A percentile compares a stretch with the other conserved stretches of the same genome.
These are phyloP conservation scores for Meteorus sp. DNA, from an alignment of 1,140 invertebrate species.

Conservation along the genomic window DNA sequence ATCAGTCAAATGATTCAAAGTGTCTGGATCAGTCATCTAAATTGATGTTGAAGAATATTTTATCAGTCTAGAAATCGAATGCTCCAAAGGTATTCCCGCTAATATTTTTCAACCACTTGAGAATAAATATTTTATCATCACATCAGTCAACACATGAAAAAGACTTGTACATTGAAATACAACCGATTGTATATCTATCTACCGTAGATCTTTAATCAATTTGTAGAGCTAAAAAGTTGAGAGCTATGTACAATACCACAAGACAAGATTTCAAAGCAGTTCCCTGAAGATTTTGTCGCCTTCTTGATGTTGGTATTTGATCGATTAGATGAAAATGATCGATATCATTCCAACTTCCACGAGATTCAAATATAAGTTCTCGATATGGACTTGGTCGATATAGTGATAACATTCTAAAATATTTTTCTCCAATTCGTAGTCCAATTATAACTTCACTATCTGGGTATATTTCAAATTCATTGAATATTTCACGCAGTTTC, in stretches of 20 bases:
- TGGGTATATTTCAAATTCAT: conserved; percentile 29
- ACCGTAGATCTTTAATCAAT: not conserved
- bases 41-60: conserved; percentile 12
- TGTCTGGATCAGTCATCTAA: conserved; percentile 62
- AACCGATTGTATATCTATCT: not conserved
- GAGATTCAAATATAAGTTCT: conserved; percentile 32
- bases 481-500: conserved; percentile 28
- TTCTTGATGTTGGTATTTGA: conserved; percentile 27
- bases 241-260: too few relatives aligned
- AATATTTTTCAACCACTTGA: too few relatives aligned
- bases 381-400: conserved; percentile 37
- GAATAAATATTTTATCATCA: not conserved
- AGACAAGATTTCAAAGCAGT: conserved; percentile 40
- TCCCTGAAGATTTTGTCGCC: conserved; percentile 36
- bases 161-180: not conserved
- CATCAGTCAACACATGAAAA: not conserved
- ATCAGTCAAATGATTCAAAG: conserved; percentile 64
- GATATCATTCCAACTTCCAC: conserved; percentile 38
- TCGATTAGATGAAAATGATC: conserved; percentile 29
- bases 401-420: conserved; percentile 32
- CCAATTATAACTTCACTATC: conserved; percentile 41
- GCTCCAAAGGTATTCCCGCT: too few relatives aligned
- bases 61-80: too few relatives aligned
- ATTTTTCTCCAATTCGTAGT: conserved; percentile 7
- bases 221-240: not conserved